Evolutionary conservation across 1,140 invertebrate species (phyloP).

Genomic region (Anastatus disparis): DNA sequence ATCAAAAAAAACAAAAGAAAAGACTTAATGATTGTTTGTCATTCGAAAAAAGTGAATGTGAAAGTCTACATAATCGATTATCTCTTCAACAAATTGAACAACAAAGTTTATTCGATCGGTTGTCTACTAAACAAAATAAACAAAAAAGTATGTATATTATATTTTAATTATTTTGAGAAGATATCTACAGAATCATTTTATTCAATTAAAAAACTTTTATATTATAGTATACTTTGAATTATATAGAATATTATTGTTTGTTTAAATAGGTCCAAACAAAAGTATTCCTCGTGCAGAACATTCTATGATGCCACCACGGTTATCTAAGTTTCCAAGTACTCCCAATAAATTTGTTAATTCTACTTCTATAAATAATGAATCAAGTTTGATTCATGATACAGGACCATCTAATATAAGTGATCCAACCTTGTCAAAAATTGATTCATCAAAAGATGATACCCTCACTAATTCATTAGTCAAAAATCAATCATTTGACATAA

Average conservation of each 20-base stretch:
- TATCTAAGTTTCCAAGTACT: conserved; percentile 13
- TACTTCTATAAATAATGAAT: conserved; percentile 11
- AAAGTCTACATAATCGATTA: too few species aligned
- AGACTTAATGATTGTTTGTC: too few species aligned
- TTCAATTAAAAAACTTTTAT: background rate
- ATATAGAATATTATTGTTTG: background rate
- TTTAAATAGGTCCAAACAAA: conserved; percentile 12
- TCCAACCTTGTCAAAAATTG: background rate
- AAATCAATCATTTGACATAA: conserved; percentile 33
- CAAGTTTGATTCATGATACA: conserved; percentile 35
- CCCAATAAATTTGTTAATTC: conserved; percentile 24
- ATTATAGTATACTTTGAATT: background rate
- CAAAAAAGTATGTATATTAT: conserved; percentile 7
- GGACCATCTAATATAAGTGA: conserved; percentile 10
- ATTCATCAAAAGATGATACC: conserved; percentile 25
- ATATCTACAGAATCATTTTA: background rate
- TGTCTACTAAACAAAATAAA: conserved; percentile 1
- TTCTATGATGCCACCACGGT: background rate
- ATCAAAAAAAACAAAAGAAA: too few species aligned
- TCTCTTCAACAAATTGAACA: too few species aligned
- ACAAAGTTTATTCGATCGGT: too few species aligned
- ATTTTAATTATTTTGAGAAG: too few species aligned
- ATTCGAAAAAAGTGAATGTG: too few species aligned
- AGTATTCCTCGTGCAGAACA: conserved; percentile 32
- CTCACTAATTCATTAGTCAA: conserved; percentile 18